Evolutionary conservation across 2,113 vertebrate genomes (phyloP).

Genomic region (Megatriorchis doriae): DNA sequence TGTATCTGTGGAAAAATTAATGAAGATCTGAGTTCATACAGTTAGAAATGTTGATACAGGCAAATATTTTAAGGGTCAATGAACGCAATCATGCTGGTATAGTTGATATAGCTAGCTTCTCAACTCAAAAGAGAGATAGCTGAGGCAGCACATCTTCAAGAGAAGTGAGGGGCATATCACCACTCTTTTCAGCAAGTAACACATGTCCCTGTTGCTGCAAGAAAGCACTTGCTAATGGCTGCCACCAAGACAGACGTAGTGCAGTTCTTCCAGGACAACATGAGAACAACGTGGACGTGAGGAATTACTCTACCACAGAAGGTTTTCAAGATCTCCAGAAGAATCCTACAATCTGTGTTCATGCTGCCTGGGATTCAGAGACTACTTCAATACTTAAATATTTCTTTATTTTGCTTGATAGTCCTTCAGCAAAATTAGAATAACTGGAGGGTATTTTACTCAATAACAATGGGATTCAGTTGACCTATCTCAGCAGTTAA

Average conservation of each 20-base stretch:
- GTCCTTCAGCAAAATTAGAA: background rate
- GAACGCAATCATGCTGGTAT: background rate
- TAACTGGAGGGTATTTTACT: background rate
- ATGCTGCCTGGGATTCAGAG: background rate
- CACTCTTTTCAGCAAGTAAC: background rate
- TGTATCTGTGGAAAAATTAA: background rate
- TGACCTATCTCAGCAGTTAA: background rate
- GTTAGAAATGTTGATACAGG: background rate
- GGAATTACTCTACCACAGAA: background rate
- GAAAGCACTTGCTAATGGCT: background rate
- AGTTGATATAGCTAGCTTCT: background rate
- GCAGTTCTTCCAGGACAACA: background rate
- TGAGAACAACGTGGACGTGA: background rate
- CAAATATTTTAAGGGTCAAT: background rate
- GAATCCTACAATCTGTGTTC: background rate
- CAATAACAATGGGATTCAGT: background rate
- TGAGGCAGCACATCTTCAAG: background rate
- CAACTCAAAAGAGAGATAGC: background rate
- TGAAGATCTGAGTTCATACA: background rate
- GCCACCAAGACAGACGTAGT: fast-evolving
- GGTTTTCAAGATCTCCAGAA: background rate
- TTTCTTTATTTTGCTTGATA: background rate
- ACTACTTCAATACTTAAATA: background rate
- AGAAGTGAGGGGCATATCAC: background rate
- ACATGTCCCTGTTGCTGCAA: background rate